A percentile compares a stretch with the other conserved stretches of the same genome.
Evolutionary conservation across 2,888 invertebrate species (phyloP).

Genomic region (Melieria picta): DNA sequence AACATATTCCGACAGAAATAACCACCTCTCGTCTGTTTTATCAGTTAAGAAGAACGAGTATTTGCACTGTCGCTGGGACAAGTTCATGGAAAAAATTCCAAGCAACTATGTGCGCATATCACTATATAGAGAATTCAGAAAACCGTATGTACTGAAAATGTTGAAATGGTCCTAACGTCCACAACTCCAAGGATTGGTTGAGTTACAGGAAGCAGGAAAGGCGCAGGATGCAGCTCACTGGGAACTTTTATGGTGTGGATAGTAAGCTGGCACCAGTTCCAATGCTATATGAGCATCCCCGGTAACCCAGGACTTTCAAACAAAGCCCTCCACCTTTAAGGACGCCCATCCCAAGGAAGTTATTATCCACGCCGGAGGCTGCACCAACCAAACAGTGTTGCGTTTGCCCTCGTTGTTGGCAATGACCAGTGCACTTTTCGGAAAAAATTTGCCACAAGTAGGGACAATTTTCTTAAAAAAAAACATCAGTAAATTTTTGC

Average conservation of each 20-base stretch:
- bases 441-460: too few relatives aligned
- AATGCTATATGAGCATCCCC: slow-evolving; percentile 35
- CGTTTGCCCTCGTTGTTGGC: too few relatives aligned
- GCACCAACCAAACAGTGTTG: too few relatives aligned
- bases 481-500: too few relatives aligned
- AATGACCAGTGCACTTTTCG: too few relatives aligned
- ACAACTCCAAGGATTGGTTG: neutral
- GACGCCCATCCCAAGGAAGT: too few relatives aligned
- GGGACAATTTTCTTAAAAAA: too few relatives aligned
- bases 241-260: slow-evolving; percentile 52
- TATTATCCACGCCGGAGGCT: too few relatives aligned
- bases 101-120: slow-evolving; percentile 34
- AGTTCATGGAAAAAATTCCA: slow-evolving; percentile 39
- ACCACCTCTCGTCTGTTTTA: slow-evolving; percentile 47
- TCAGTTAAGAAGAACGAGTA: slow-evolving; percentile 42
- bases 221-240: slow-evolving; percentile 51
- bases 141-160: slow-evolving; percentile 18
- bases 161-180: neutral
- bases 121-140: slow-evolving; percentile 36
- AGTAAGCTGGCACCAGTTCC: slow-evolving; percentile 54
- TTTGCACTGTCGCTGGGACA: slow-evolving; percentile 40
- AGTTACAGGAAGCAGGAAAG: slow-evolving; percentile 43
- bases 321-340: too few relatives aligned
- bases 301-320: too few relatives aligned
- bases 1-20: slow-evolving; percentile 46